Base-by-base conservation (phyloP, 2,113 vertebrate genomes). In the Phrynosoma blainvillii region DNA sequence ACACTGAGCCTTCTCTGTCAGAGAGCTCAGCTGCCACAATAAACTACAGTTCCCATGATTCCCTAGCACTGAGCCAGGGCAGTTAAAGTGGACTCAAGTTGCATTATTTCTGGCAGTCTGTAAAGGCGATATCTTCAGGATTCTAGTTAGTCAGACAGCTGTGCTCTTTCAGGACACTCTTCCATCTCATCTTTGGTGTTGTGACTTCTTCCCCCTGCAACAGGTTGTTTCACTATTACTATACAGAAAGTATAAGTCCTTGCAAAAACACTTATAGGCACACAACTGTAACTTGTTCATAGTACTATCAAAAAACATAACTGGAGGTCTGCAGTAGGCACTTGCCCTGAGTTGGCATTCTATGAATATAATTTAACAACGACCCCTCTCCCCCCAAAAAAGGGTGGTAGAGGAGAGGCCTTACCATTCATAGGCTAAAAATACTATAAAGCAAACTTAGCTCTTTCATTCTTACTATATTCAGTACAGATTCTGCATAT, bases 361-460 rank as follows among this genome's bases (percentile, higher is more conserved):
- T 77, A 42, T 71, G 54, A 71, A 86, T 85, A 47, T 54, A 79
- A 52, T 30, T 27, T 40, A 30, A 21, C 36, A 76, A 21, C 18
- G 42, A 42, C 25, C 4, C n/a, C n/a, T n/a, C n/a, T n/a, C 7
- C 12, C 9, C 13, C 12, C 10, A 20, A 40, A 62, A 25, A 30
- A 13, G 21, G 21, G 32, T 74, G 32, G 54, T 27, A 82, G 88
- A 93, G 70, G 89, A 56, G 89, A 77, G 20, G 76, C 85, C 77
- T 94, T 92, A 93, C 92, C 88, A 68, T 68, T 20, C 8, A 82
- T 4, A 82, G 27, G 40, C 92, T 94, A 90, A 93, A 95, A 94
- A 96, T 93, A 95, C 56, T 79, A 87, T 87, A 80, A 90, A 89
- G 83, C n/a, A 85, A 91, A 89, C 4, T 84, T 90, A 52, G 27